Conservation (phyloP, 2,797 vertebrate species). For the Cossypha dichroa region DNA sequence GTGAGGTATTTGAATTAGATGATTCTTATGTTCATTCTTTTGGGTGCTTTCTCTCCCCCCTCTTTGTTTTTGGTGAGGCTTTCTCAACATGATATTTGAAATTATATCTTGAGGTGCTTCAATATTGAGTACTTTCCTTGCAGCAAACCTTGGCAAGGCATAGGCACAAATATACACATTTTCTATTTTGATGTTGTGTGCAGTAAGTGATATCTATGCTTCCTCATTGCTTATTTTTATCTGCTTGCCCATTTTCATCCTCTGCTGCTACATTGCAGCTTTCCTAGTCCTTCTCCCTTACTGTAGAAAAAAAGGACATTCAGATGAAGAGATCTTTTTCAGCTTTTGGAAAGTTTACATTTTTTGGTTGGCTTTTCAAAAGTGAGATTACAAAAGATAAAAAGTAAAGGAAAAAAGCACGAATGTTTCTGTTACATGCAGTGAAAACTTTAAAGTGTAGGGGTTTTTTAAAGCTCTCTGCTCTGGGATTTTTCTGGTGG, state of each 20-base stretch:
- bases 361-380: not conserved
- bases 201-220: not conserved
- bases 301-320: not conserved
- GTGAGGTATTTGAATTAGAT: not conserved
- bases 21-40: not conserved
- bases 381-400: not conserved
- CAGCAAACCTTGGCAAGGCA: not conserved
- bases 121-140: not conserved
- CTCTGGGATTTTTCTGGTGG: not conserved
- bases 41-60: fast-evolving
- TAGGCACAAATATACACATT: not conserved
- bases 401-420: not conserved
- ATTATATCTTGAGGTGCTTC: not conserved
- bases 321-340: not conserved
- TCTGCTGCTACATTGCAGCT: not conserved
- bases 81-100: not conserved
- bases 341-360: not conserved
- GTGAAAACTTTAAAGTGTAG: not conserved
- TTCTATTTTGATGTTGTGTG: not conserved
- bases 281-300: not conserved
- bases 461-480: not conserved
- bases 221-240: conserved; percentile 32
- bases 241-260: not conserved
- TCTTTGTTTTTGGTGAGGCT: not conserved
- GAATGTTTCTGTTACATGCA: not conserved